These are phyloP conservation scores for Paramormyrops kingsleyae DNA, from an alignment of 2,113 vertebrate genomes.

Conservation along the genomic window DNA sequence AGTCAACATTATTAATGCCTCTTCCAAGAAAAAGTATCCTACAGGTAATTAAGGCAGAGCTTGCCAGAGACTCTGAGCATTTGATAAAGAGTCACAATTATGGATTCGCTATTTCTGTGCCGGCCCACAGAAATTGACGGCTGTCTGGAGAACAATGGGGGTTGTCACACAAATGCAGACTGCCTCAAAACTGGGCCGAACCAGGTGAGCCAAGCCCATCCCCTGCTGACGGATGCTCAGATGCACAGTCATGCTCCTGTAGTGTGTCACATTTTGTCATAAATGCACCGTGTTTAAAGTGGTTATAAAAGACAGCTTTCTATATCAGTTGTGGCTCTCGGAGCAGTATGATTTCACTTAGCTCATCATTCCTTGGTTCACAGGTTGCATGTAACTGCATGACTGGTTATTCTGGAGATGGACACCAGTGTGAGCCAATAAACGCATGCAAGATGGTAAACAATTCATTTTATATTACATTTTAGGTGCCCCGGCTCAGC, in stretches of 20 bases:
- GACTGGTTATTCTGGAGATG: constrained; percentile 66
- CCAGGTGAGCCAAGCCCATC: constrained; percentile 57
- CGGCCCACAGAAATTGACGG: constrained; percentile 68
- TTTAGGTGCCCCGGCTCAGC: neutral
- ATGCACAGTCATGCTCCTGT: neutral
- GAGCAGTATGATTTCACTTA: neutral
- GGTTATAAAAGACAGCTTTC: neutral
- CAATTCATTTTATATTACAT: constrained; percentile 7
- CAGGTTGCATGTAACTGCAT: constrained; percentile 80
- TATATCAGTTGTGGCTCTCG: neutral
- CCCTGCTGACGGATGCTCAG: neutral
- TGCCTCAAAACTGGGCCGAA: constrained; percentile 77
- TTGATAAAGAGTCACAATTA: neutral
- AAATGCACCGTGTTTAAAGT: neutral
- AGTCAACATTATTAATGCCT: neutral
- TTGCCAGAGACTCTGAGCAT: neutral
- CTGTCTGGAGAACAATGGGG: constrained; percentile 74
- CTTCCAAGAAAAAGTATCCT: neutral
- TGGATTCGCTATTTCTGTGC: neutral
- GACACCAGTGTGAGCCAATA: constrained; percentile 62
- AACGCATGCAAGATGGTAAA: constrained; percentile 73
- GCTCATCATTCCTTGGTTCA: constrained; percentile 14
- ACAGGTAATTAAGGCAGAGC: neutral
- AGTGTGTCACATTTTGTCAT: neutral
- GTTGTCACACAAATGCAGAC: constrained; percentile 67